Percentiles rank a stretch among this genome's conserved stretches.
Conservation (phyloP, 92 coral and sea anemone genomes). For the Hydrozoanthus gracilis region DNA sequence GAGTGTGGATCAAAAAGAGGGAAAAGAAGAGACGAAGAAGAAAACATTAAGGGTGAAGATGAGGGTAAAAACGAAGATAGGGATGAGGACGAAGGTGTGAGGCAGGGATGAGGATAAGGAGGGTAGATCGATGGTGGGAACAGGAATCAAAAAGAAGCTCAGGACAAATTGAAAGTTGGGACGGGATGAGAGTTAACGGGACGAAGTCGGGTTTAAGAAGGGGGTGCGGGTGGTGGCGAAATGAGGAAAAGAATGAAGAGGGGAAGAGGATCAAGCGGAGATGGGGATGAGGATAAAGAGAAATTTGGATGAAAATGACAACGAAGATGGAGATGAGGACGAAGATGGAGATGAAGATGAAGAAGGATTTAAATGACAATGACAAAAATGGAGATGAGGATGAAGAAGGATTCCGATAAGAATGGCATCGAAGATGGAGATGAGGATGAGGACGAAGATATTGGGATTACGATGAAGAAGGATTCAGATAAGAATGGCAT, state of each 20-base stretch:
- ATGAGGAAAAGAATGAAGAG: not conserved
- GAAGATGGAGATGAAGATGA: not conserved
- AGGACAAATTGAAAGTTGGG: too few species aligned
- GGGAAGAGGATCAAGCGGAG: not conserved
- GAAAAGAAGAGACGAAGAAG: too few species aligned
- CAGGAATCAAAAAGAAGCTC: not conserved
- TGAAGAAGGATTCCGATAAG: not conserved
- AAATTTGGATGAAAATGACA: not conserved
- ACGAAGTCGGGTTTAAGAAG: not conserved
- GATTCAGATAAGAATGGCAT: too few species aligned
- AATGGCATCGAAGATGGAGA: not conserved
- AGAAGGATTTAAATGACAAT: not conserved
- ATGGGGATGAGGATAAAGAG: not conserved
- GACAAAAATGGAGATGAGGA: not conserved
- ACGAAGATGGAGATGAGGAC: not conserved
- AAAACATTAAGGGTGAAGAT: not conserved
- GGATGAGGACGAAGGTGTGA: too few species aligned
- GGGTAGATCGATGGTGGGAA: not conserved
- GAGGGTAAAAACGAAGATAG: not conserved
- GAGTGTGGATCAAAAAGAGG: not conserved
- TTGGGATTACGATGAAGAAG: too few species aligned
- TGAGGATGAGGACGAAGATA: not conserved
- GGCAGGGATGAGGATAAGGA: not conserved
- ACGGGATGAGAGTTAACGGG: not conserved
- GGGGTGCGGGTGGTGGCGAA: not conserved